A percentile compares a stretch with the other conserved stretches of the same genome.
phyloP scores from a whole-genome alignment of 2,888 invertebrate genomes.

The Onthophagus sagittarius region DNA sequence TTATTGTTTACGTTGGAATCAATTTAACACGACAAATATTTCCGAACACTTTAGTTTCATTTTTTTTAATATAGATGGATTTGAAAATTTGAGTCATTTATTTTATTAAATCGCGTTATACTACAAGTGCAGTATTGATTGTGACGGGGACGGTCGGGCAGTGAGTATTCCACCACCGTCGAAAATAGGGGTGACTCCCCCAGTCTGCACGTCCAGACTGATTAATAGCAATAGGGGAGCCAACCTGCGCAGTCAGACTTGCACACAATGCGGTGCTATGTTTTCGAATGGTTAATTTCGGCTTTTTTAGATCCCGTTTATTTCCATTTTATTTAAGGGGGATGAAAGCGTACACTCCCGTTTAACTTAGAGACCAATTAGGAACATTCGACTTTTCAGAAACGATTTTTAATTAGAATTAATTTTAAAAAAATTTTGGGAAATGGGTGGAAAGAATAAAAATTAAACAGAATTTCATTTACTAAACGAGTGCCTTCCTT shows the following conservation, averaged over 20 bases:
- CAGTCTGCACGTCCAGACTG: slow-evolving; percentile 5
- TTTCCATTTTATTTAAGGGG: not conserved
- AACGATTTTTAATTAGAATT: not conserved
- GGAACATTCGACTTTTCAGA: not conserved
- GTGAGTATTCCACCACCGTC: slow-evolving; percentile 8
- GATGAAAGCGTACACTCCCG: not conserved
- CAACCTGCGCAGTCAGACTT: slow-evolving; percentile 1
- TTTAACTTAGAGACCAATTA: not conserved
- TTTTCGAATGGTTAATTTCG: not conserved
- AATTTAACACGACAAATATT: not conserved
- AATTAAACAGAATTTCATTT: no score
- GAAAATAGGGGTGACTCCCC: slow-evolving; percentile 8
- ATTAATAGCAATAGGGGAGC: slow-evolving; percentile 4
- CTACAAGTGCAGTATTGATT: slow-evolving; percentile 16
- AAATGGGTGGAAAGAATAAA: no score
- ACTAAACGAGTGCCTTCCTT: no score
- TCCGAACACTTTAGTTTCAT: not conserved
- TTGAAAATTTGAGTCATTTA: not conserved
- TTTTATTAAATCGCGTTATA: not conserved
- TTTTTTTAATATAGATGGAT: not conserved
- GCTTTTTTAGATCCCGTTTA: not conserved
- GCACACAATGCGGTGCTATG: not conserved
- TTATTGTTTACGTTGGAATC: not conserved
- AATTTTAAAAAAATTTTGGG: no score
- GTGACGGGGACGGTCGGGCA: slow-evolving; percentile 2